Conservation (phyloP, 1,140 invertebrate species). For the Rhizoglyphus robini region DNA sequence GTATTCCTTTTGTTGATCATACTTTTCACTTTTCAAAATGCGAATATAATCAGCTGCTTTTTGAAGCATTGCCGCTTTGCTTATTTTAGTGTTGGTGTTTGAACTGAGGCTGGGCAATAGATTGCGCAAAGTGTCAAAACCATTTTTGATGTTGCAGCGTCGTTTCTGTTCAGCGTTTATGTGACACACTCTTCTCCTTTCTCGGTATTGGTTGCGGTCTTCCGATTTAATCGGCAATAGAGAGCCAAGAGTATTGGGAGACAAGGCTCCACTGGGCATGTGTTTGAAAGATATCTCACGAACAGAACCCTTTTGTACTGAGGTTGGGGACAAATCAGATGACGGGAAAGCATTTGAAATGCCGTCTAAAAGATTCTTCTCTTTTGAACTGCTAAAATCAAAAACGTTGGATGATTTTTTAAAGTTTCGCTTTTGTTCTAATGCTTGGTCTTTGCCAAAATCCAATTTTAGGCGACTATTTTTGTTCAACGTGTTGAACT, state of each 20-base stretch:
- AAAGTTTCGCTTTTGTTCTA: too few species aligned
- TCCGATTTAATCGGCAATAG: constrained; percentile 23
- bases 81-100: constrained; percentile 76
- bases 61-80: constrained; percentile 88
- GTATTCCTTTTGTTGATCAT: constrained; percentile 76
- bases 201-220: constrained; percentile 32
- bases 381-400: too few species aligned
- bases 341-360: too few species aligned
- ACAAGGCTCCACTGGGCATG: not conserved
- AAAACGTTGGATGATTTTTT: not conserved
- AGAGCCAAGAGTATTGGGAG: not conserved
- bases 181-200: constrained; percentile 48
- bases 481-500: not conserved
- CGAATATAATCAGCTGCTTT: constrained; percentile 86
- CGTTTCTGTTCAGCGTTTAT: constrained; percentile 96
- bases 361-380: too few species aligned
- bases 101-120: constrained; percentile 76
- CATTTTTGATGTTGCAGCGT: constrained; percentile 91
- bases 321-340: not conserved
- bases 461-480: not conserved
- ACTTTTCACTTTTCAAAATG: constrained; percentile 67
- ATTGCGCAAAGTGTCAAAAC: constrained; percentile 82
- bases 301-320: not conserved
- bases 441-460: not conserved
- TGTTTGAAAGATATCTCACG: not conserved